phyloP scores from a whole-genome alignment of 2,888 invertebrate species.

The Auanema freiburgensis region DNA sequence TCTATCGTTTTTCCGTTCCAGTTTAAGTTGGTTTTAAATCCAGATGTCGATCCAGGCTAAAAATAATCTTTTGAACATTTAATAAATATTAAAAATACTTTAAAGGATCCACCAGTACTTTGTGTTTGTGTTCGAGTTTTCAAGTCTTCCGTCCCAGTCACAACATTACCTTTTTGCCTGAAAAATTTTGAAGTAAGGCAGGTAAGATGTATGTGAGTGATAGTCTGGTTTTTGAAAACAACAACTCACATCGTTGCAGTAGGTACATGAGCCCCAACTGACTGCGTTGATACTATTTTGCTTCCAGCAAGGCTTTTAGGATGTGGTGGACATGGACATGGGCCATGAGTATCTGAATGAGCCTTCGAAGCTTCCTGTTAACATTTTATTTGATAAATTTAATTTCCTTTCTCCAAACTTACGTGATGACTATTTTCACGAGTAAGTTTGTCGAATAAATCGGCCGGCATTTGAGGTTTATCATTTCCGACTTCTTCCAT shows the following conservation, averaged over 20 bases:
- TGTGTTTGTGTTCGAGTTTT: not conserved
- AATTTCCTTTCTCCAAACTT: not conserved
- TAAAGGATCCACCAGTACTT: not conserved
- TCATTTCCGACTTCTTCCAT: conserved; percentile 21
- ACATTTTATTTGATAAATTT: not conserved
- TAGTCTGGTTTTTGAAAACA: not conserved
- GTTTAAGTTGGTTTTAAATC: conserved; percentile 30
- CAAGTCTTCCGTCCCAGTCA: conserved; percentile 1
- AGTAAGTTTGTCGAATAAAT: conserved; percentile 10
- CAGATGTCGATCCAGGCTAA: conserved; percentile 23
- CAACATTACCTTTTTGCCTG: conserved; percentile 1
- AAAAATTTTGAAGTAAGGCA: not conserved
- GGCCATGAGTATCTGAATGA: not conserved
- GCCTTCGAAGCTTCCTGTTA: not conserved
- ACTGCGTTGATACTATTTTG: too few relatives aligned
- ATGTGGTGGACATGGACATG: not conserved
- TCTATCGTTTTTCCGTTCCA: conserved; percentile 32
- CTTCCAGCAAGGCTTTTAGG: not conserved
- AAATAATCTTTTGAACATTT: conserved; percentile 10
- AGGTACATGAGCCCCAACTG: too few relatives aligned
- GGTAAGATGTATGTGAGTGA: not conserved
- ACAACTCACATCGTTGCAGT: too few relatives aligned
- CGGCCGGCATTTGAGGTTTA: conserved; percentile 22
- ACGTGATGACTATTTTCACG: not conserved
- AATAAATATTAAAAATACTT: not conserved